Evolutionary conservation across 2,113 vertebrate species (phyloP).

Genomic region (Hoplias malabaricus): DNA sequence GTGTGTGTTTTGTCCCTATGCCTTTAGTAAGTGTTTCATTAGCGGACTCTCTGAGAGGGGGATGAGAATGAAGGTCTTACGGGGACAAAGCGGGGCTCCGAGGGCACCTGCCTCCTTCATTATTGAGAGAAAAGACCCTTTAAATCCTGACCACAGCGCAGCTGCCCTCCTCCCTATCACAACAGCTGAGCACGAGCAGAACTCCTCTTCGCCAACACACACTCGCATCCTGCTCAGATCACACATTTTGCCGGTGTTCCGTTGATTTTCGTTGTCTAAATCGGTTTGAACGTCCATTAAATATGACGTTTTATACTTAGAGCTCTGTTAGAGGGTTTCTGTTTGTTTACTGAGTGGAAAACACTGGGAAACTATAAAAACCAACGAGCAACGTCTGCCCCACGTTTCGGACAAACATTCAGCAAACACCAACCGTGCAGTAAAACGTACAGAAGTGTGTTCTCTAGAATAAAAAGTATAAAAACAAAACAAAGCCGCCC

Average conservation of each 20-base stretch:
- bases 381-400: too few species aligned
- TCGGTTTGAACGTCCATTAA: too few species aligned
- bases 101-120: slow-evolving; percentile 81
- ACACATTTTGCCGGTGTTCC: too few species aligned
- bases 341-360: too few species aligned
- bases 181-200: slow-evolving; percentile 40
- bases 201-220: not conserved
- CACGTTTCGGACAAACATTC: slow-evolving; percentile 18
- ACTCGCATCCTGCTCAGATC: too few species aligned
- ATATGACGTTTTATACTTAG: too few species aligned
- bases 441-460: too few species aligned
- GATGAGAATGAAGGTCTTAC: slow-evolving; percentile 69
- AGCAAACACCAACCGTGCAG: not conserved
- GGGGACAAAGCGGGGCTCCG: slow-evolving; percentile 74
- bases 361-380: too few species aligned
- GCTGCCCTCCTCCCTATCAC: slow-evolving; percentile 64
- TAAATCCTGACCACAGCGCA: slow-evolving; percentile 75
- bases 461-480: too few species aligned
- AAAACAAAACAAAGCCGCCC: too few species aligned
- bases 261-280: too few species aligned
- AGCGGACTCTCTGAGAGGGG: slow-evolving; percentile 68
- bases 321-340: too few species aligned
- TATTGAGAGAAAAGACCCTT: slow-evolving; percentile 68
- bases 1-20: slow-evolving; percentile 52
- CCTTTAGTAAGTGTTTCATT: slow-evolving; percentile 60